Conservation (phyloP, 2,888 invertebrate species). For the Ommatoiulus sabulosus region DNA sequence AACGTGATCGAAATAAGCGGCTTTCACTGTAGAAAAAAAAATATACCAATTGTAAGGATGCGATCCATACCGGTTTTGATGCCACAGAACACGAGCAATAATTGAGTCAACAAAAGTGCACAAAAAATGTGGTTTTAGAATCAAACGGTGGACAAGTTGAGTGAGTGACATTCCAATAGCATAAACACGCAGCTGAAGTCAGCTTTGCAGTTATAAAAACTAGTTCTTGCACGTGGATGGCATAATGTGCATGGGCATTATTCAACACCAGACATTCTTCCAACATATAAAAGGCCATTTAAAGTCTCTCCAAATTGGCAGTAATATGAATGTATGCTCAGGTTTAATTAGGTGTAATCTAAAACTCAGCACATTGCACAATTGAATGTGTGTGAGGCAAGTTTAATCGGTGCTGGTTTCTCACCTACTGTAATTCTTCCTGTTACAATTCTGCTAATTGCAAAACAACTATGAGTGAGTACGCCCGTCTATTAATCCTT, state of each 20-base stretch:
- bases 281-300: constrained; percentile 6
- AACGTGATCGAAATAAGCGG: too few species aligned
- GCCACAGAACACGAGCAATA: not conserved
- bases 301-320: not conserved
- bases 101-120: not conserved
- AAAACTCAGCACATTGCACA: not conserved
- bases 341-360: not conserved
- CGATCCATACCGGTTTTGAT: too few species aligned
- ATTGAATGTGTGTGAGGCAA: not conserved
- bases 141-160: not conserved
- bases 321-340: not conserved
- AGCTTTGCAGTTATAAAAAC: not conserved
- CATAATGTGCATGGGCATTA: not conserved
- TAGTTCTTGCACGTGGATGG: not conserved
- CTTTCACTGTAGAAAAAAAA: too few species aligned
- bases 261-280: not conserved
- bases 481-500: not conserved
- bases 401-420: not conserved
- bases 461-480: not conserved
- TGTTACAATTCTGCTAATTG: not conserved
- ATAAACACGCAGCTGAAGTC: not conserved
- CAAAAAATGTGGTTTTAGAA: not conserved
- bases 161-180: not conserved
- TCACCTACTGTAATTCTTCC: not conserved
- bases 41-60: too few species aligned